These are phyloP conservation scores for Venturia canescens DNA, from an alignment of 1,140 invertebrate species.

Conservation along the genomic window DNA sequence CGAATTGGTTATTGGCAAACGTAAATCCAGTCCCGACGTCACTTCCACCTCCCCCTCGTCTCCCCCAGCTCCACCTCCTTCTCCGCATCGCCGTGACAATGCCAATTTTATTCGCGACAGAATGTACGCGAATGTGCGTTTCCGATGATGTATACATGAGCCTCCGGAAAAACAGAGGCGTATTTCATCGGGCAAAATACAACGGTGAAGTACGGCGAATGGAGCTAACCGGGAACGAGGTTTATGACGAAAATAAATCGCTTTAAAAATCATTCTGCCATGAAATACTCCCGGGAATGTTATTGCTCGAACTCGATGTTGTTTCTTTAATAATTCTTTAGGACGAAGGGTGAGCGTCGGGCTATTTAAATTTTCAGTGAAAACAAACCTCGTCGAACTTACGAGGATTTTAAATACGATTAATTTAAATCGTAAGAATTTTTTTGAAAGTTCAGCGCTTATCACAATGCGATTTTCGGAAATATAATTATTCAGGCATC, in stretches of 20 bases:
- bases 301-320: not conserved
- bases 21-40: slow-evolving; percentile 34
- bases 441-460: not conserved
- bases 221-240: not conserved
- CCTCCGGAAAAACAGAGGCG: slow-evolving; percentile 23
- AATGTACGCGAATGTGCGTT: not conserved
- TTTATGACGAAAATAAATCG: not conserved
- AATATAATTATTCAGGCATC: slow-evolving; percentile 66
- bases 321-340: not conserved
- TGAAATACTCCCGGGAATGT: not conserved
- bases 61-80: not conserved
- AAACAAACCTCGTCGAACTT: no score
- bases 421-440: not conserved
- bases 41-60: slow-evolving; percentile 1
- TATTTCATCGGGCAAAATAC: slow-evolving; percentile 43
- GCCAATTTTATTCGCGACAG: slow-evolving; percentile 57
- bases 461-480: not conserved
- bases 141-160: not conserved
- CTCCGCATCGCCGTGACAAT: not conserved
- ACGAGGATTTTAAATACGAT: no score
- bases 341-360: no score
- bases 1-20: slow-evolving; percentile 42
- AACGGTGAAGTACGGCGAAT: slow-evolving; percentile 26
- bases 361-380: no score
- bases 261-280: not conserved